Evolutionary conservation across 1,140 invertebrate species (phyloP), one percentile per base, ranked within the genome.

Genomic region (Ceratina australensis): DNA sequence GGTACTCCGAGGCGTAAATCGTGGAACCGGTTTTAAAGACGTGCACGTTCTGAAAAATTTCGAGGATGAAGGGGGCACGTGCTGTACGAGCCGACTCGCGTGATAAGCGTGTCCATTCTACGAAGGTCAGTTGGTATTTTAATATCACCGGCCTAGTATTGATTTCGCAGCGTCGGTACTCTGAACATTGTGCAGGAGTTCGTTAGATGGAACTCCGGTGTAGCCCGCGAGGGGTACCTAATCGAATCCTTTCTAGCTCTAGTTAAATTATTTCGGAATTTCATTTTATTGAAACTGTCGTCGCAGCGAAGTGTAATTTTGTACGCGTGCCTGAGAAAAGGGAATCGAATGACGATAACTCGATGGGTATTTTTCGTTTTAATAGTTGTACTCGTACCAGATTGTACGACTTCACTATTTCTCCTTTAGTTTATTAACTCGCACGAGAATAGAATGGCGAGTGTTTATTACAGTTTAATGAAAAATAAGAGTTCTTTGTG

Each of bases 11-110:
- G 52, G 49, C 22, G 54, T 75, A 28, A 67, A 75, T 65, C 52
- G 68, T 64, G 57, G 52, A 82, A 81, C 67, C 81, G 79, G 67
- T 82, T 82, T 52, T 18, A 61, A 26, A 7, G 42, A 71, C 13
- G 22, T 33, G 24, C 49, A 8, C 33, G 68, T 26, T 33, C 18
- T 10, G 50, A 49, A 49, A 57, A 72, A 78, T 57, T 68, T 66
- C 20, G 5, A 20, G 50, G 16, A 56, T 42, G 15, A 54, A 42
- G 16, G 26, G 26, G n/a, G 7, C 8, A 47, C 20, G 8, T 24
- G 28, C 7, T 15, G 12, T n/a, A n/a, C 24, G 57, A 28, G n/a
- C 18, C 18, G 18, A 16, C 1, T 47, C 26, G 5, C 3, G 15
- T 50, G 24, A 20, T 68, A 12, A 49, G 8, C 26, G 7, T 10